These are phyloP conservation scores for Lumbricus terrestris DNA, from an alignment of 2,888 invertebrate species.

Conservation along the genomic window DNA sequence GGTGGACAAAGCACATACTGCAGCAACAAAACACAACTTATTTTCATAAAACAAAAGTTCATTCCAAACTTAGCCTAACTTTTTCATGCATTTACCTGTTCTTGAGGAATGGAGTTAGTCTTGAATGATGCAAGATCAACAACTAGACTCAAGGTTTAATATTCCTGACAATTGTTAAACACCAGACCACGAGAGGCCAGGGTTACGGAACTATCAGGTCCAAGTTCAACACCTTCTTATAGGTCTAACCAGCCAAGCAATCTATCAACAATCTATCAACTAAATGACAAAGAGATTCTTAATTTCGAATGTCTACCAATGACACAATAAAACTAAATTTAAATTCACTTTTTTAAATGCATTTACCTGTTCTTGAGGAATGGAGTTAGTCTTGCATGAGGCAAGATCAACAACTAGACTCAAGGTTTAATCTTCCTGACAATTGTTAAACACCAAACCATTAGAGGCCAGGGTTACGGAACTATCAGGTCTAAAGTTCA, in stretches of 20 bases:
- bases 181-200: background rate
- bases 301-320: background rate
- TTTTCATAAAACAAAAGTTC: background rate
- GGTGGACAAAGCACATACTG: background rate
- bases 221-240: background rate
- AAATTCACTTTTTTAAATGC: too few relatives aligned
- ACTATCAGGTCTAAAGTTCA: background rate
- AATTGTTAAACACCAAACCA: slow-evolving; percentile 7
- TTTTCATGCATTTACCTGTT: background rate
- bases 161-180: slow-evolving; percentile 7
- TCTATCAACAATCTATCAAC: background rate
- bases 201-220: background rate
- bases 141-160: slow-evolving; percentile 13
- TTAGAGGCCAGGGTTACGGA: background rate
- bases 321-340: background rate
- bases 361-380: slow-evolving; percentile 16
- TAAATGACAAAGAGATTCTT: background rate
- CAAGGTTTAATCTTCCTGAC: slow-evolving; percentile 11
- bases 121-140: background rate
- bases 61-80: background rate
- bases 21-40: background rate
- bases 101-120: background rate
- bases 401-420: slow-evolving; percentile 14
- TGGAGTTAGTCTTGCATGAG: background rate
- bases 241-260: background rate